These are phyloP conservation scores for Percopsis omiscomaycus DNA, from an alignment of 2,797 vertebrate species.

Conservation along the genomic window DNA sequence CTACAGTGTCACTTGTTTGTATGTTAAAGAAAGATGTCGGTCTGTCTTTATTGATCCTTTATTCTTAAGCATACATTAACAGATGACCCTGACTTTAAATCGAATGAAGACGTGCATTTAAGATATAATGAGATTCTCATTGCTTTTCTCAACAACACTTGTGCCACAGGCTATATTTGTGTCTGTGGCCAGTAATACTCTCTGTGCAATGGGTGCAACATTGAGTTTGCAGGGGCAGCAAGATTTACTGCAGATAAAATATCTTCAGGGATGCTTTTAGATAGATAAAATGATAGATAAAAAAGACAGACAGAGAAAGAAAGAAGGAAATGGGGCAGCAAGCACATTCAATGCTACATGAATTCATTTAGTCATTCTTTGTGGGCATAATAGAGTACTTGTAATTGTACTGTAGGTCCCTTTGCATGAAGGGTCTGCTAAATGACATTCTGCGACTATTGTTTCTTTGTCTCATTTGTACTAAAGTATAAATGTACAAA, in stretches of 20 bases:
- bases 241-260: slow-evolving; percentile 29
- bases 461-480: too few species aligned
- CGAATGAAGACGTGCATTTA: slow-evolving; percentile 16
- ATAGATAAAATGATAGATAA: neutral
- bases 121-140: slow-evolving; percentile 9
- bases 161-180: slow-evolving; percentile 20
- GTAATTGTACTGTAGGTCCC: too few species aligned
- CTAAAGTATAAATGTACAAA: too few species aligned
- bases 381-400: too few species aligned
- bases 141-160: slow-evolving; percentile 16
- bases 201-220: slow-evolving; percentile 33
- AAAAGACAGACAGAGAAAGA: neutral
- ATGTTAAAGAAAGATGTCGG: too few species aligned
- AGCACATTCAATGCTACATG: neutral
- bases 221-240: slow-evolving; percentile 32
- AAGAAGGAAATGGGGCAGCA: neutral
- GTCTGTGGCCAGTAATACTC: slow-evolving; percentile 33
- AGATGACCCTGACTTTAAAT: slow-evolving; percentile 15
- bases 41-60: slow-evolving; percentile 10
- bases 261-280: slow-evolving; percentile 13
- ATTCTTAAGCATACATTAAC: slow-evolving; percentile 13
- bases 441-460: too few species aligned
- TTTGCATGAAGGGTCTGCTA: too few species aligned
- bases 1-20: too few species aligned
- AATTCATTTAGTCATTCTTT: neutral